These are phyloP conservation scores for Neoaliturus tenellus DNA, from an alignment of 2,888 invertebrate genomes.

Conservation along the genomic window DNA sequence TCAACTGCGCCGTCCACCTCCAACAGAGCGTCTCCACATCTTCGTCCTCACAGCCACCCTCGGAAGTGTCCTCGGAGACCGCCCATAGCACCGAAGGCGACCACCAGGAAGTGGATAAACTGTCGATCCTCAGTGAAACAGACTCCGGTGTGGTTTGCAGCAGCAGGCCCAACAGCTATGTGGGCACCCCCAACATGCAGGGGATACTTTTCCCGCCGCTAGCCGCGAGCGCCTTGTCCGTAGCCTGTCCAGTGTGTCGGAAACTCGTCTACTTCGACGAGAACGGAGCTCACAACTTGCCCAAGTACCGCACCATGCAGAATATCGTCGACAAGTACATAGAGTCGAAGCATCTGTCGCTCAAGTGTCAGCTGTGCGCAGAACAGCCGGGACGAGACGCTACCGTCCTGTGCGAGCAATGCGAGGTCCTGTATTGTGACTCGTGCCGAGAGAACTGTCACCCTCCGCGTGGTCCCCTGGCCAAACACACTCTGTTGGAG, in stretches of 20 bases:
- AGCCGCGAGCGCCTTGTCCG: conserved; percentile 79
- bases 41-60: conserved; percentile 70
- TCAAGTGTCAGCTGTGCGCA: conserved; percentile 90
- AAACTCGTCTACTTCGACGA: conserved; percentile 96
- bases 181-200: conserved; percentile 86
- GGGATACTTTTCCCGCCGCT: conserved; percentile 78
- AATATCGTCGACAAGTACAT: conserved; percentile 93
- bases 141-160: conserved; percentile 98
- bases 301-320: conserved; percentile 94
- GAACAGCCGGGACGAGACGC: conserved; percentile 84
- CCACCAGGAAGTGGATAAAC: conserved; percentile 92
- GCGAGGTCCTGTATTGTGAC: conserved; percentile 96
- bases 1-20: conserved; percentile 92
- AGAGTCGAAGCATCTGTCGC: conserved; percentile 79
- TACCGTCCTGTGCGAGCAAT: conserved; percentile 93
- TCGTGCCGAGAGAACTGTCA: conserved; percentile 95
- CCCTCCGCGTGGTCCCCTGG: conserved; percentile 94
- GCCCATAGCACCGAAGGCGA: conserved; percentile 62
- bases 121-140: conserved; percentile 96
- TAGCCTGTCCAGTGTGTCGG: conserved; percentile 90
- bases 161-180: conserved; percentile 92
- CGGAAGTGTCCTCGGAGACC: conserved; percentile 73
- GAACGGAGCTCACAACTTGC: conserved; percentile 92
- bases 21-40: conserved; percentile 80
- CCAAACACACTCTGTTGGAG: conserved; percentile 90